These are phyloP conservation scores for Acomys russatus DNA, from an alignment of 2,797 vertebrate genomes.

Conservation along the genomic window DNA sequence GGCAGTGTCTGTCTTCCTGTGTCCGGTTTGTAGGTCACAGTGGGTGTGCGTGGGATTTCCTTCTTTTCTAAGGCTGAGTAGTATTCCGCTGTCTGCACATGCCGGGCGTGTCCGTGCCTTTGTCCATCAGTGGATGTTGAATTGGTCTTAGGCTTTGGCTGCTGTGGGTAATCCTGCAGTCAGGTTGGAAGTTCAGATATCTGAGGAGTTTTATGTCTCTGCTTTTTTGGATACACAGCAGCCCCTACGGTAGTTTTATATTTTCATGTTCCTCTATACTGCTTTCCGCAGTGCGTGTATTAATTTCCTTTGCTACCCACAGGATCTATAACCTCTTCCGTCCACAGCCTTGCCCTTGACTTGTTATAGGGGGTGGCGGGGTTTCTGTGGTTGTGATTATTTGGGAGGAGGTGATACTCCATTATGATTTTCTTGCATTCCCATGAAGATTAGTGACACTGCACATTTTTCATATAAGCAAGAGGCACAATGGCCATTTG, in stretches of 20 bases:
- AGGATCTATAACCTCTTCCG: not conserved
- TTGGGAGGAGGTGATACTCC: not conserved
- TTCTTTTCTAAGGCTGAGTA: not conserved
- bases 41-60: not conserved
- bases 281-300: not conserved
- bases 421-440: conserved; percentile 3
- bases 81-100: not conserved
- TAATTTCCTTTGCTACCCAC: not conserved
- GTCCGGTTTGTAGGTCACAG: not conserved
- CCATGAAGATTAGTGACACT: not conserved
- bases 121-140: not conserved
- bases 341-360: not conserved
- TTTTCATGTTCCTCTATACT: not conserved
- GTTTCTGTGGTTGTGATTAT: not conserved
- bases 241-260: not conserved
- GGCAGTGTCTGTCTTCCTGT: not conserved
- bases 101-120: no score
- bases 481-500: not conserved
- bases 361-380: not conserved
- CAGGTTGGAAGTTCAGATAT: not conserved
- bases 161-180: not conserved
- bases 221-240: not conserved
- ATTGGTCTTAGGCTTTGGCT: not conserved
- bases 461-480: not conserved
- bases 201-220: not conserved